phyloP scores from a whole-genome alignment of 2,797 vertebrate species.

The Sylvia borin region DNA sequence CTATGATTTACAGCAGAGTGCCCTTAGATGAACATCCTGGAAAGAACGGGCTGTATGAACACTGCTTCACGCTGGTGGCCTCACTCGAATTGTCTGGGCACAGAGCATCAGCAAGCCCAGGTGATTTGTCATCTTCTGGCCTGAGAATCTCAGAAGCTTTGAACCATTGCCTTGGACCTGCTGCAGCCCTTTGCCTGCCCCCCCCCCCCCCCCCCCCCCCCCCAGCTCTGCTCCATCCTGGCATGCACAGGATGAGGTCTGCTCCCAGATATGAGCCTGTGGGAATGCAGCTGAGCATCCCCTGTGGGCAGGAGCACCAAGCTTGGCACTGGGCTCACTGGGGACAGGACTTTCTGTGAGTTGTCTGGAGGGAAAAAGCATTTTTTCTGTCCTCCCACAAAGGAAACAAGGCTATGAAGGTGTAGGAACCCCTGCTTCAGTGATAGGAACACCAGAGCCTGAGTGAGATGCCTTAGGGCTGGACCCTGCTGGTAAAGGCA shows the following conservation, averaged over 20 bases:
- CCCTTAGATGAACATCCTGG: fast-evolving
- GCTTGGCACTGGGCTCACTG: fast-evolving
- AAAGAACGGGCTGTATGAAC: not conserved
- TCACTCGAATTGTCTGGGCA: fast-evolving
- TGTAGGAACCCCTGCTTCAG: not conserved
- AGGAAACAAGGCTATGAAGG: not conserved
- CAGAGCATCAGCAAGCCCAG: fast-evolving
- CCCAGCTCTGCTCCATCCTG: not conserved
- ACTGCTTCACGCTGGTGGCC: not conserved
- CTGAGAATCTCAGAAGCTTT: not conserved
- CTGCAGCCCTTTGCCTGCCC: not conserved
- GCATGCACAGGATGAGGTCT: not conserved
- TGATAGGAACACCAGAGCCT: fast-evolving
- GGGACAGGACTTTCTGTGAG: not conserved
- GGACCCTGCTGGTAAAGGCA: not conserved
- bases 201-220: not conserved
- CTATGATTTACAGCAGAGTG: not conserved
- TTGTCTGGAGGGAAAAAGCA: not conserved
- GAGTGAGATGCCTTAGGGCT: not conserved
- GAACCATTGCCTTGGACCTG: not conserved
- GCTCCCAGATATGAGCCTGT: fast-evolving
- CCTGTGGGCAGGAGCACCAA: fast-evolving
- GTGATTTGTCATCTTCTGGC: not conserved
- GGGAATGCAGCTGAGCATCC: not conserved
- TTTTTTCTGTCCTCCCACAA: not conserved